Conservation (phyloP, 2,113 vertebrate genomes). For the Dromaius novaehollandiae region DNA sequence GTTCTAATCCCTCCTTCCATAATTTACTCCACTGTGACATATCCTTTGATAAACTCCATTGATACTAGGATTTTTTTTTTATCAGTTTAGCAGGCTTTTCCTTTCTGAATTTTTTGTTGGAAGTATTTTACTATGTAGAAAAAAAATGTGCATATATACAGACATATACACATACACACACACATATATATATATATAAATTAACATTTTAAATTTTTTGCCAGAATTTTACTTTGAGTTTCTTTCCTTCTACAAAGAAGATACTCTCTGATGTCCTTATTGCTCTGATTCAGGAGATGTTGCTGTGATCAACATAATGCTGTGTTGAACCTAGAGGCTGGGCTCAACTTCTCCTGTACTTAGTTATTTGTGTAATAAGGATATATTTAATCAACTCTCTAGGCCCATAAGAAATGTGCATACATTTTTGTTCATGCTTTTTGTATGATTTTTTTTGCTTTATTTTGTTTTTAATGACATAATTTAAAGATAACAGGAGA, state of each 20-base stretch:
- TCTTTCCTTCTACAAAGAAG: not conserved
- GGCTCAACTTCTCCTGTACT: not conserved
- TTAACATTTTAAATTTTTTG: not conserved
- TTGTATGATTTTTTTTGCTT: no score
- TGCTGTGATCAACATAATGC: not conserved
- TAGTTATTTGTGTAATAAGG: not conserved
- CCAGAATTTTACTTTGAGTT: not conserved
- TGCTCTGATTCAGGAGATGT: not conserved
- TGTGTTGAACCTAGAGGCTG: not conserved
- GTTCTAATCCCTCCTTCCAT: not conserved
- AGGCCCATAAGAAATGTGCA: not conserved
- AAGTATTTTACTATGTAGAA: not conserved
- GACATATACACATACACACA: no score
- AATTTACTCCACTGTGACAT: not conserved
- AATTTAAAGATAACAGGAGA: not conserved
- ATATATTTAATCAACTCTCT: not conserved
- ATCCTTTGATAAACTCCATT: not conserved
- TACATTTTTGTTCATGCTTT: not conserved
- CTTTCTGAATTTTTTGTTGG: not conserved
- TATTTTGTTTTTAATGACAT: not conserved
- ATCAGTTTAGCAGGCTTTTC: not conserved
- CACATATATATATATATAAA: not conserved
- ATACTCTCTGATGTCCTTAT: not conserved
- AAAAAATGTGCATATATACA: not conserved
- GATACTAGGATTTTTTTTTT: not conserved